Percentiles rank a stretch among this genome's conserved stretches.
phyloP scores from a whole-genome alignment of 2,888 invertebrate species.

The Dinocampus coccinellae region DNA sequence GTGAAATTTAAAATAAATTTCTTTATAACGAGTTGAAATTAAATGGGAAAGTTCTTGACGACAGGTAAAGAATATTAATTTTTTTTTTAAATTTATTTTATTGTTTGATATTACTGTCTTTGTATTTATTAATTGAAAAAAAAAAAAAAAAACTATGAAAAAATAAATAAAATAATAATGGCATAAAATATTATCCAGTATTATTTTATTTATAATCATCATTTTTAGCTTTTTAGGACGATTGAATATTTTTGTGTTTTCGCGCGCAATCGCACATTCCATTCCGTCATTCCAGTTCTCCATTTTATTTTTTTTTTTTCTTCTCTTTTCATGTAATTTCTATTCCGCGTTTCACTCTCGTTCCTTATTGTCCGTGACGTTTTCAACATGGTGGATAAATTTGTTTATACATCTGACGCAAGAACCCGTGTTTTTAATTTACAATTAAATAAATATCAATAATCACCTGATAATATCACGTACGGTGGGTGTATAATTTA shows the following conservation, averaged over 20 bases:
- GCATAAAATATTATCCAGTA: too few species aligned
- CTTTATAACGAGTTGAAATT: neutral
- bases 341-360: neutral
- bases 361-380: neutral
- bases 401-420: neutral
- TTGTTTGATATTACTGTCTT: too few species aligned
- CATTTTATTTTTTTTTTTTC: too few species aligned
- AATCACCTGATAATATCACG: constrained; percentile 4
- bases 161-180: too few species aligned
- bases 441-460: neutral
- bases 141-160: too few species aligned
- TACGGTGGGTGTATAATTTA: neutral
- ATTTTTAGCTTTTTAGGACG: neutral
- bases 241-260: neutral
- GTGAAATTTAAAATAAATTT: neutral
- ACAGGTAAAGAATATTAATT: too few species aligned
- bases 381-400: constrained; percentile 20
- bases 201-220: too few species aligned
- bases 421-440: neutral
- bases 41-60: too few species aligned
- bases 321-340: neutral
- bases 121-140: too few species aligned
- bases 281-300: neutral
- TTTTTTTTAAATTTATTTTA: too few species aligned
- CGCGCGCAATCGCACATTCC: neutral